Conservation (phyloP, 1,140 invertebrate species). For the Drosophila neocordata region DNA sequence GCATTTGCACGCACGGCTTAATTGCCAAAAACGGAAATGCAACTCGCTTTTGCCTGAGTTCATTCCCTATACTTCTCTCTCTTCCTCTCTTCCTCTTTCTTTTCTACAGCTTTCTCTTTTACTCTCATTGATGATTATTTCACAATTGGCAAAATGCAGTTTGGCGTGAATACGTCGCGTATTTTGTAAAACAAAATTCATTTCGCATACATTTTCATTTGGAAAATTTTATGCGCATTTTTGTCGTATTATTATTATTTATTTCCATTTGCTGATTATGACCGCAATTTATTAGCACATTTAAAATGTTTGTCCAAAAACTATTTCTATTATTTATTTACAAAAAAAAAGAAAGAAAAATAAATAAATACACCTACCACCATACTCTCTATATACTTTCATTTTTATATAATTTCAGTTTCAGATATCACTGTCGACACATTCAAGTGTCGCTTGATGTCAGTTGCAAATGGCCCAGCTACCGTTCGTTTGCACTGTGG, state of each 20-base stretch:
- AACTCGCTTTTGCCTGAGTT: neutral
- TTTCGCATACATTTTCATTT: slow-evolving; percentile 30
- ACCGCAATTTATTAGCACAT: slow-evolving; percentile 49
- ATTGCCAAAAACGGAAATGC: slow-evolving; percentile 38
- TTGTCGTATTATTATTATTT: slow-evolving; percentile 33
- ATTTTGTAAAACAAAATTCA: slow-evolving; percentile 31
- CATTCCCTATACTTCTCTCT: neutral
- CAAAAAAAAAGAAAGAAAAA: too few relatives aligned
- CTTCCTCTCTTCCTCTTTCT: neutral
- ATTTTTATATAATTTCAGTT: neutral
- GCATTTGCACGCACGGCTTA: slow-evolving; percentile 71
- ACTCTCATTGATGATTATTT: slow-evolving; percentile 31
- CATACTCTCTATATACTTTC: neutral
- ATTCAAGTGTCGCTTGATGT: neutral
- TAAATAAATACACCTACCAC: too few relatives aligned
- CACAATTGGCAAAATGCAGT: slow-evolving; percentile 56
- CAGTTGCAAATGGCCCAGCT: neutral
- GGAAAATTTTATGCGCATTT: slow-evolving; percentile 27
- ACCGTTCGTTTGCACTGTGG: neutral
- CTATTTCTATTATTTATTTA: neutral
- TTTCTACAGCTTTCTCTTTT: neutral
- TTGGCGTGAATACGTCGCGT: slow-evolving; percentile 44
- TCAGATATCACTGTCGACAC: neutral
- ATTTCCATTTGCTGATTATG: slow-evolving; percentile 34
- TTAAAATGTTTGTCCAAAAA: slow-evolving; percentile 12